Percentiles rank a stretch among this genome's conserved stretches.
phyloP scores from a whole-genome alignment of 2,888 invertebrate species.

The Cephonodes hylas region DNA sequence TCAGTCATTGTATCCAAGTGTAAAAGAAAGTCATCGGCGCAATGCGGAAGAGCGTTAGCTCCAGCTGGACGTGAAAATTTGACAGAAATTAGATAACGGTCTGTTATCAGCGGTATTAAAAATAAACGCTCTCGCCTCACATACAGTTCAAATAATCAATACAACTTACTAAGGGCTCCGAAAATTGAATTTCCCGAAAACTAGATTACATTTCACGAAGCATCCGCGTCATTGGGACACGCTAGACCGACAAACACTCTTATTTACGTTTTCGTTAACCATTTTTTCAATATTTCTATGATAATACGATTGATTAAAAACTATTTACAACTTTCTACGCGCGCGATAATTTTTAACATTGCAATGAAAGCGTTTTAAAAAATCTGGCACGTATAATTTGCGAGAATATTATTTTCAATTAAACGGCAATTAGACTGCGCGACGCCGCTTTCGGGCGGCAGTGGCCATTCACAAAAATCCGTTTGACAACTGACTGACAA shows the following conservation, averaged over 20 bases:
- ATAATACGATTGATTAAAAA: background rate
- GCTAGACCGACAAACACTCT: constrained; percentile 50
- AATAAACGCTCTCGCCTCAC: constrained; percentile 3
- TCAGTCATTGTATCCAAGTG: background rate
- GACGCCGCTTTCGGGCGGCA: constrained; percentile 17
- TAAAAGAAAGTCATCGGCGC: constrained; percentile 11
- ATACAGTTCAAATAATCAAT: constrained; percentile 9
- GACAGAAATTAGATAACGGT: constrained; percentile 14
- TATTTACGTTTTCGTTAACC: constrained; percentile 66
- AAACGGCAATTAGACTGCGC: constrained; percentile 21
- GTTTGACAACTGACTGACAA: constrained; percentile 43
- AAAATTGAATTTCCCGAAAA: constrained; percentile 47
- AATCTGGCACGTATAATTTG: background rate
- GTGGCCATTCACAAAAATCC: constrained; percentile 29
- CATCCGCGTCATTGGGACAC: constrained; percentile 47
- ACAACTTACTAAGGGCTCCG: constrained; percentile 50
- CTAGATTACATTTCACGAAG: constrained; percentile 67
- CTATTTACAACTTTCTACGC: background rate
- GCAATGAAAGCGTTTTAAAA: background rate
- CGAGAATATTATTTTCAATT: constrained; percentile 25
- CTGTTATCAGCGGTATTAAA: constrained; percentile 12
- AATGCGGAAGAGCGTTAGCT: constrained; percentile 9
- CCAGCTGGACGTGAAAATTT: constrained; percentile 12
- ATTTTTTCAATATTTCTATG: constrained; percentile 33
- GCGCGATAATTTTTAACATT: background rate